Evolutionary conservation across 2,888 invertebrate genomes (phyloP).

Genomic region (Teinopalpus imperialis): DNA sequence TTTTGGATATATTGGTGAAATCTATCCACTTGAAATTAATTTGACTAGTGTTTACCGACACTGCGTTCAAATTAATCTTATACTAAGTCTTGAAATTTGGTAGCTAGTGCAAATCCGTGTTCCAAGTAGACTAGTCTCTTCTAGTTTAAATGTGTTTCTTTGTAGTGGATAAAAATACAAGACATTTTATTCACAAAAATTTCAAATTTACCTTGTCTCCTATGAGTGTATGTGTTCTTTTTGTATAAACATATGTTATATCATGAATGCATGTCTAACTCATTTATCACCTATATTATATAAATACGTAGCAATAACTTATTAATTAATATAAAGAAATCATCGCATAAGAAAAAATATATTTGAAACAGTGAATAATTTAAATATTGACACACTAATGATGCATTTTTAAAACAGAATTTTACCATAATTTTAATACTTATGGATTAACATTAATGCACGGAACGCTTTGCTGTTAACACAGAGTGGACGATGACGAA

Average conservation of each 20-base stretch:
- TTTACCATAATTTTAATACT: too few species aligned
- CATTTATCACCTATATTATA: conserved; percentile 6
- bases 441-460: too few species aligned
- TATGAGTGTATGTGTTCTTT: conserved; percentile 71
- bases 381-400: not conserved
- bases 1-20: conserved; percentile 13
- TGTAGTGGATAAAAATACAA: conserved; percentile 55
- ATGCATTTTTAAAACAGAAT: too few species aligned
- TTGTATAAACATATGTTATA: conserved; percentile 29
- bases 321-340: not conserved
- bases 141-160: conserved; percentile 21
- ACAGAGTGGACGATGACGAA: conserved; percentile 64
- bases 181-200: conserved; percentile 60
- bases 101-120: conserved; percentile 21
- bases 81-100: conserved; percentile 11
- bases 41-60: conserved; percentile 9
- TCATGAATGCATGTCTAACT: conserved; percentile 30
- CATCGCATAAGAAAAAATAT: not conserved
- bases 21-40: conserved; percentile 9
- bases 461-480: conserved; percentile 38
- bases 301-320: not conserved
- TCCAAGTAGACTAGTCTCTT: conserved; percentile 5
- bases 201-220: conserved; percentile 36
- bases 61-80: conserved; percentile 14
- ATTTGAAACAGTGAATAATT: not conserved